These are phyloP conservation scores for Todiramphus chloris DNA, from an alignment of 2,113 vertebrate genomes.

Conservation along the genomic window DNA sequence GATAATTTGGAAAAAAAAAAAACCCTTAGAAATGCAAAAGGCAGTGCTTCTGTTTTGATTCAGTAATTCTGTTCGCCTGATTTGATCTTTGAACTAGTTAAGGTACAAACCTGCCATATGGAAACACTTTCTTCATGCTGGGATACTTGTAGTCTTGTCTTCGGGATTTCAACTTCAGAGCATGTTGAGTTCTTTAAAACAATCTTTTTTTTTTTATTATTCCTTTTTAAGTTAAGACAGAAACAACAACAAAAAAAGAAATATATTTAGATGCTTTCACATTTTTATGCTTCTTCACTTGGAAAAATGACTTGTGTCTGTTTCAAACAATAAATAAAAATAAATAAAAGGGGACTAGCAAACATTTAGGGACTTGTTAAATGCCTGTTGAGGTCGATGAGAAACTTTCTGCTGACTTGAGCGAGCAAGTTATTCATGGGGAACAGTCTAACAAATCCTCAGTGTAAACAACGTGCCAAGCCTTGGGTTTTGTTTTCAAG, in stretches of 20 bases:
- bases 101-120: neutral
- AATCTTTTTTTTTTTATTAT: neutral
- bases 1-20: neutral
- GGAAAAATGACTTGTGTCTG: neutral
- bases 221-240: neutral
- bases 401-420: slow-evolving; percentile 6
- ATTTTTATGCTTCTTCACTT: neutral
- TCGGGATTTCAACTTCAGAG: neutral
- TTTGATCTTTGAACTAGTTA: neutral
- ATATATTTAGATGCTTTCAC: neutral
- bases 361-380: neutral
- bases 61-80: neutral
- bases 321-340: neutral
- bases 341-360: neutral
- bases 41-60: neutral
- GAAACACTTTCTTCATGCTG: neutral
- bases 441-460: neutral
- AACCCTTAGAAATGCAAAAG: neutral
- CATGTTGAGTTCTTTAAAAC: neutral
- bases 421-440: neutral
- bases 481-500: neutral
- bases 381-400: neutral
- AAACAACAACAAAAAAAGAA: neutral
- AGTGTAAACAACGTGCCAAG: neutral
- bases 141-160: neutral